Evolutionary conservation across 2,888 invertebrate species (phyloP), one percentile per base, ranked within the genome.

Genomic region (Rhingia campestris): DNA sequence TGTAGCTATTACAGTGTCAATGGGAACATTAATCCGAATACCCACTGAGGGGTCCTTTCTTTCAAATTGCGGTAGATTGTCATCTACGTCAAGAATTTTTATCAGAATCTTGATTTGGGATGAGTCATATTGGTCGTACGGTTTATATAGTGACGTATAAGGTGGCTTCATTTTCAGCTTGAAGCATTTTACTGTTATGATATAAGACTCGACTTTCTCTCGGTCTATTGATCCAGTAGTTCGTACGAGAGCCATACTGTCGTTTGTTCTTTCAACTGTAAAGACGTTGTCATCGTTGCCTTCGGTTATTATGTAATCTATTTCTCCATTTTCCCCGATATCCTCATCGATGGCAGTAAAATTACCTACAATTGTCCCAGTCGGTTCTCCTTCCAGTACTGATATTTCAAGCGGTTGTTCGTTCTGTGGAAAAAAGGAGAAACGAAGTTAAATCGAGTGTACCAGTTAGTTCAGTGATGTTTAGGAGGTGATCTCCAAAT

Each of bases 321-420:
- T 94, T 74, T 93, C 94, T 0, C 95, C 95, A 89, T 96, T 96
- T 7, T 95, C 95, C 4, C 92, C 94, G 7, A 95, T 93, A 87
- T 97, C 96, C 87, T 95, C 94, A 88, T 97, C 96, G 22, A 95
- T 90, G 0, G 96, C 96, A 86, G 93, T 92, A 9, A 96, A 89
- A 58, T 93, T 92, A 0, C 95, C 96, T 7, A 96, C 93, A 4
- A 93, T 91, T 0, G 95, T 94, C 12, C 94, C 95, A 0, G 93
- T 89, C 0, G 94, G 93, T 0, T 94, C 92, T 89, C 96, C 96
- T 90, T 97, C 96, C 51, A 93, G 91, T 0, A 95, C 91, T 0
- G 91, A 90, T 88, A 96, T 92, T 12, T 94, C 91, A 4, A 95
- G 81, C 0, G 96, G 95, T 3, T 93, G 93, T 69, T 94, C 94